A percentile compares a stretch with the other conserved stretches of the same genome.
phyloP scores from a whole-genome alignment of 2,888 invertebrate species.

The Chouioia cunea region DNA sequence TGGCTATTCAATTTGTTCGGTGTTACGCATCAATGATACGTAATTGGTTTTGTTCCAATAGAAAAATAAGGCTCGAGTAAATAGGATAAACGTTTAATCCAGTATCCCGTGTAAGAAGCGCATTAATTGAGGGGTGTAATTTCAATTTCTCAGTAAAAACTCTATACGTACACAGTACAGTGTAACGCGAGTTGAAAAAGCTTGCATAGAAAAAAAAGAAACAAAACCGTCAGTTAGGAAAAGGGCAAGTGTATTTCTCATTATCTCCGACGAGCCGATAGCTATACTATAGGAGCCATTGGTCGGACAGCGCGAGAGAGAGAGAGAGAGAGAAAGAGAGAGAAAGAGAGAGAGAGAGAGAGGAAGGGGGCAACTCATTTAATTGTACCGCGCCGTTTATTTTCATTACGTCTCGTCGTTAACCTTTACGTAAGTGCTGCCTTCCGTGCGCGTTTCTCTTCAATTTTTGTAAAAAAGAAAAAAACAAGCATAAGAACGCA shows the following conservation, averaged over 20 bases:
- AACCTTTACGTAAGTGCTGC: too few relatives aligned
- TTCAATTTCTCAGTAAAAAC: constrained; percentile 29
- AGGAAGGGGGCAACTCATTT: too few relatives aligned
- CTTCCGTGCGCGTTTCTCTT: too few relatives aligned
- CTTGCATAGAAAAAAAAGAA: constrained; percentile 6
- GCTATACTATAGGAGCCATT: neutral
- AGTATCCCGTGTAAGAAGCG: too few relatives aligned
- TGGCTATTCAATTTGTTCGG: too few relatives aligned
- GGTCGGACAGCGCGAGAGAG: neutral
- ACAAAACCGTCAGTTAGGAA: constrained; percentile 33
- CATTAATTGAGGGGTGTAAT: neutral
- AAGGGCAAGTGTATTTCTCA: constrained; percentile 38
- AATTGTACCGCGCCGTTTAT: constrained; percentile 12
- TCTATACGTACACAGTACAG: too few relatives aligned
- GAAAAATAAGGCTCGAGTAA: too few relatives aligned
- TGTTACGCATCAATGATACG: too few relatives aligned
- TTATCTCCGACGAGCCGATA: constrained; percentile 32
- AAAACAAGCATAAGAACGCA: neutral
- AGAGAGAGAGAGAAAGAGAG: too few relatives aligned
- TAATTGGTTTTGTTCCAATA: too few relatives aligned
- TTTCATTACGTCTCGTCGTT: constrained; percentile 18
- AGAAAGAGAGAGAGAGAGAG: too few relatives aligned
- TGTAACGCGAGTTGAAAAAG: neutral
- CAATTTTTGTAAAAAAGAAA: constrained; percentile 3
- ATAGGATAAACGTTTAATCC: too few relatives aligned